Base-by-base conservation (phyloP, 2,113 vertebrate species). In the Engraulis encrasicolus region DNA sequence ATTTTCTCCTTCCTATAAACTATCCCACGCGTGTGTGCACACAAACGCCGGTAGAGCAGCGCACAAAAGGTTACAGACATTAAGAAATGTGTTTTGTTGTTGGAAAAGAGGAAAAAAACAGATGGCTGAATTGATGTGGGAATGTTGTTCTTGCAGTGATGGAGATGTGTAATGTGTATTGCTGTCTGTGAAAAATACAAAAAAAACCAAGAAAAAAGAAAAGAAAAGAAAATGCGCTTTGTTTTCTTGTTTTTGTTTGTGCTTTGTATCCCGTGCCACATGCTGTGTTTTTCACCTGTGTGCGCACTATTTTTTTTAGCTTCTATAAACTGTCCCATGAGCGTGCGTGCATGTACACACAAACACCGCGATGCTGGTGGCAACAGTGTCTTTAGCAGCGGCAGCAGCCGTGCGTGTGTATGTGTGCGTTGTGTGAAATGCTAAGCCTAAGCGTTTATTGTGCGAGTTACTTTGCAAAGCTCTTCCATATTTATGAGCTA, bases 401-500 rank as follows among this genome's bases (percentile, higher is more conserved):
- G 0, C 23, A 58, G 54, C 20, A n/a, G 7, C 4, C 23, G 23
- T n/a, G n/a, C n/a, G n/a, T n/a, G n/a, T n/a, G n/a, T n/a, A n/a
- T n/a, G n/a, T 74, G 66, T 5, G 31, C n/a, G 27, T n/a, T 34
- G 31, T 74, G 23, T 74, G 31, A 74, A 34, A 74, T 31, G 34
- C 12, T 5, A 7, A 45, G 58, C 58, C 23, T 23, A 27, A 36
- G 27, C 66, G 45, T 45, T n/a, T 77, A 45, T 2, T 78, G 50
- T 80, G 38, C 38, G 66, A 74, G 11, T 36, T 34, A 74, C 66
- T 74, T 74, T 14, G n/a, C n/a, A n/a, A 23, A 81, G 19, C 17
- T n/a, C 78, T 40, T 87, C 20, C 81, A 85, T 86, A 86, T 87
- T 87, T 77, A 84, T 78, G 71, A 84, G 49, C n/a, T n/a, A 78